These are phyloP conservation scores for Crossaster papposus DNA, from an alignment of 53 echinoderm and acorn worm genomes.

Conservation along the genomic window DNA sequence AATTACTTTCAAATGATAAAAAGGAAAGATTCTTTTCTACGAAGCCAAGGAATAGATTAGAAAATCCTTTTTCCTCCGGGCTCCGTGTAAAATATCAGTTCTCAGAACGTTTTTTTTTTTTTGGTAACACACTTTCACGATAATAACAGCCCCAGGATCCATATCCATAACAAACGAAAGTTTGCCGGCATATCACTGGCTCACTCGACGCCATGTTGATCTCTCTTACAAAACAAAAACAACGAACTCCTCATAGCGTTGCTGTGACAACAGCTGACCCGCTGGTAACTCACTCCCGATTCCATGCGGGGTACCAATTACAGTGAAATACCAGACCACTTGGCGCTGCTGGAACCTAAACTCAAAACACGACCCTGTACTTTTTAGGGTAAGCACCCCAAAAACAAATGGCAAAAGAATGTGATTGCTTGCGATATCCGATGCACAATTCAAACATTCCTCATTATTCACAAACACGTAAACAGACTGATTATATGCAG, in stretches of 20 bases:
- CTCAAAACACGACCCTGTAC: not conserved
- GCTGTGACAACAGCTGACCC: conserved; percentile 11
- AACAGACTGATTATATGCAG: too few species aligned
- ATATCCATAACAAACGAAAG: not conserved
- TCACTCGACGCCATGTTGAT: conserved; percentile 15
- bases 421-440: too few species aligned
- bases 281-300: conserved; percentile 5
- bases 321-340: conserved; percentile 13
- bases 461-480: too few species aligned
- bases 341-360: not conserved
- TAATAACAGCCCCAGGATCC: not conserved
- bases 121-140: not conserved
- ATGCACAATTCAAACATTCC: too few species aligned
- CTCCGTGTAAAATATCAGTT: not conserved
- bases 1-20: too few species aligned
- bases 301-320: conserved; percentile 32
- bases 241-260: not conserved
- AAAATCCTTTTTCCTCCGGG: not conserved
- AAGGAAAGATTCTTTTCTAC: too few species aligned
- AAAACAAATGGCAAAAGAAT: too few species aligned
- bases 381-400: not conserved
- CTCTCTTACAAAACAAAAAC: conserved; percentile 6
- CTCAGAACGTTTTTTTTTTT: too few species aligned
- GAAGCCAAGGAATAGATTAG: too few species aligned
- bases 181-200: not conserved